Evolutionary conservation across 2,797 vertebrate species (phyloP), one percentile per base, ranked within the genome.

Genomic region (Dipus sagitta): DNA sequence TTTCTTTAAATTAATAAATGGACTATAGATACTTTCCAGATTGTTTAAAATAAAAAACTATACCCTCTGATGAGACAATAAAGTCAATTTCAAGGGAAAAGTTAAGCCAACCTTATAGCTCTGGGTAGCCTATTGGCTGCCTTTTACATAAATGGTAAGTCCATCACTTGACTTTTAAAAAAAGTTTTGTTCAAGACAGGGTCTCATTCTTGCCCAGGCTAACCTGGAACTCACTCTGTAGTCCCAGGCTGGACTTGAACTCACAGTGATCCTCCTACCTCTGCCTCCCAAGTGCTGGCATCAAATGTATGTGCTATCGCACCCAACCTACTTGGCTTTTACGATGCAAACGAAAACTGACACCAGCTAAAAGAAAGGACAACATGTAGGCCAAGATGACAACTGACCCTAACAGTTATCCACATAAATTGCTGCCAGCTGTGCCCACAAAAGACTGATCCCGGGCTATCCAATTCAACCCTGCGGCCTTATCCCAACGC

Each of bases 71-170:
- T 64, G 83, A 91, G 38, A 81, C 62, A 87, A 94, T 47, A 81
- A 90, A 80, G 17, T 90, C 88, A 84, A 18, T 81, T 93, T 85
- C 47, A 92, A 90, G 64, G 64, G 24, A 70, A 90, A 82, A 95
- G 24, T 42, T 58, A 87, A 52, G 70, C 30, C 67, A 81, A 78
- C 74, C 58, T 90, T 78, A 15, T 74, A 70, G 65, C 72, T 90
- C 71, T 72, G 20, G 74, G 42, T 70, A 89, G 23, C 65, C 8
- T 72, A 90, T 52, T 13, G 30, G 6, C 30, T 30, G 30, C 67
- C 30, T 70, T 70, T n/a, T 32, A 70, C 17, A n/a, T 17, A 7
- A 77, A 75, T 64, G 82, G 47, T 91, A 86, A 86, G 62, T 64
- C 32, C 62, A 80, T 70, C 67, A 70, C 14, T 70, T 64, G 54